Percentiles rank a stretch among this genome's conserved stretches.
Conservation (phyloP, 2,113 vertebrate species). For the Trachemys scripta region DNA sequence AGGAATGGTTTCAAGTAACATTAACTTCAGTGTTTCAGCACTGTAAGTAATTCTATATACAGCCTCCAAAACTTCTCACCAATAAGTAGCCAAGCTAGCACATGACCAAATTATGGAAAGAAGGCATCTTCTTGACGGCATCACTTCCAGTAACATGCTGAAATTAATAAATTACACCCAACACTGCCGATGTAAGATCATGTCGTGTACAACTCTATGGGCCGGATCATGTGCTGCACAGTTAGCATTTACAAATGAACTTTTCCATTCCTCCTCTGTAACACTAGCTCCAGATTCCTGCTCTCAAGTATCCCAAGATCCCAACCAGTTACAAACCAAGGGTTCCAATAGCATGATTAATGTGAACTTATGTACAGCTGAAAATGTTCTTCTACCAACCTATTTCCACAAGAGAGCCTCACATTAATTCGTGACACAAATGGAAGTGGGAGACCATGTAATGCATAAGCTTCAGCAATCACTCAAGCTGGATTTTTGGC, state of each 20-base stretch:
- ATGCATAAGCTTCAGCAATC: neutral
- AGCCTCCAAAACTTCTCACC: neutral
- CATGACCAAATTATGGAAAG: neutral
- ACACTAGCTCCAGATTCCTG: neutral
- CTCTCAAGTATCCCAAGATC: neutral
- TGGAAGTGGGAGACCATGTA: neutral
- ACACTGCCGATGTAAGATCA: neutral
- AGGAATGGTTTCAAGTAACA: neutral
- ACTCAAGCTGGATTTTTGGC: neutral
- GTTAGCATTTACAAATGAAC: neutral
- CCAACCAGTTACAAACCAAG: neutral
- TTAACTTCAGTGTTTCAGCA: neutral
- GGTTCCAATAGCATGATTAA: neutral
- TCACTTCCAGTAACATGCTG: neutral
- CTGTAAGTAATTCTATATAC: neutral
- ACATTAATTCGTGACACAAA: neutral
- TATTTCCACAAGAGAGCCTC: neutral
- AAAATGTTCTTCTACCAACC: neutral
- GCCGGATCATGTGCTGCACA: neutral
- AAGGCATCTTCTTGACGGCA: neutral
- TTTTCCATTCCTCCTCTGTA: neutral
- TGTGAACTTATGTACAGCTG: neutral
- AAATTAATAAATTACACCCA: neutral
- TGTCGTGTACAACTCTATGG: neutral
- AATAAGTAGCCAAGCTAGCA: neutral